Percentiles rank a stretch among this genome's conserved stretches.
phyloP scores from a whole-genome alignment of 1,140 invertebrate genomes.

The Forficula auricularia region DNA sequence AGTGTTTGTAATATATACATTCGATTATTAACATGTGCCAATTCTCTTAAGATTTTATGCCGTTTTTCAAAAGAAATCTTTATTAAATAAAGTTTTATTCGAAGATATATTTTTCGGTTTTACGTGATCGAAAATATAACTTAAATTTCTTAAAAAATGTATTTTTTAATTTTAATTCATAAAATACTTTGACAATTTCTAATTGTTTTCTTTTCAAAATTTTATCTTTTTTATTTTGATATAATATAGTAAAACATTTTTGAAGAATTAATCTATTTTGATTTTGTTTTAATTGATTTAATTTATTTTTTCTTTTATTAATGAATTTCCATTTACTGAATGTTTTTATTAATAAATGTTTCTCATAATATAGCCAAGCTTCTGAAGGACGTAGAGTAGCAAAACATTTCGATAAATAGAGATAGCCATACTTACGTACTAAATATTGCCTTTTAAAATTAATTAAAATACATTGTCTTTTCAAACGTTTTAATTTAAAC shows the following conservation, averaged over 20 bases:
- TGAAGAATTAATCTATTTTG: slow-evolving; percentile 8
- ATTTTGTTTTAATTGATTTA: slow-evolving; percentile 8
- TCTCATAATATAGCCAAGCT: slow-evolving; percentile 3
- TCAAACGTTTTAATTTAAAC: too few relatives aligned
- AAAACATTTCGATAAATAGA: slow-evolving; percentile 1
- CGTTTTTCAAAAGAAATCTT: slow-evolving; percentile 1
- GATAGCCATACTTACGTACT: slow-evolving; percentile 7
- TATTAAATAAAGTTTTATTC: slow-evolving; percentile 1
- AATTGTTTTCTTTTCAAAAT: slow-evolving; percentile 6
- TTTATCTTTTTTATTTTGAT: slow-evolving; percentile 6
- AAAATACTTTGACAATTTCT: slow-evolving; percentile 7
- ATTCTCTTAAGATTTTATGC: neutral
- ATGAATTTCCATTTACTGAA: slow-evolving; percentile 7
- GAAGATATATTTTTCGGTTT: neutral
- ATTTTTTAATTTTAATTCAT: slow-evolving; percentile 11
- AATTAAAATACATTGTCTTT: too few relatives aligned
- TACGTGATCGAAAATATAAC: neutral
- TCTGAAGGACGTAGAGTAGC: slow-evolving; percentile 2
- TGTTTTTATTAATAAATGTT: slow-evolving; percentile 10
- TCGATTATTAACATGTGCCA: neutral
- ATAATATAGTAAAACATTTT: slow-evolving; percentile 11
- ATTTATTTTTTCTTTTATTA: slow-evolving; percentile 10
- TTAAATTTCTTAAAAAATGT: slow-evolving; percentile 8
- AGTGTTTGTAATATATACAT: neutral
- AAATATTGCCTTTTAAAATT: neutral